Percentiles rank a stretch among this genome's conserved stretches.
Conservation (phyloP, 2,797 vertebrate genomes). For the Gadopsis bispinosus region DNA sequence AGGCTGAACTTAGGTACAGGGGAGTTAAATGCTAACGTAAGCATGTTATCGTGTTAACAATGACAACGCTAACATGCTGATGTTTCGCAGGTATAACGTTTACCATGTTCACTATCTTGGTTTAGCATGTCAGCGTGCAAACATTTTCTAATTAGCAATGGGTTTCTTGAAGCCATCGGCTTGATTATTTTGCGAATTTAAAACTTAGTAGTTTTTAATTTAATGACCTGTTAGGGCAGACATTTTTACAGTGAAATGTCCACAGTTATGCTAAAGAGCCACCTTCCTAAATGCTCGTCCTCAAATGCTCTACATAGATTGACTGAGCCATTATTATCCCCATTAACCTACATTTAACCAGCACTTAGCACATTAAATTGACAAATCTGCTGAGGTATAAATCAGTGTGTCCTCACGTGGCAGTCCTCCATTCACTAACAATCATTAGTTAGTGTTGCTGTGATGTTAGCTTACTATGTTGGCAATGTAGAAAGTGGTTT, state of each 20-base stretch:
- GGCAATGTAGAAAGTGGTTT: neutral
- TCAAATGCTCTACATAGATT: neutral
- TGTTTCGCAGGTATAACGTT: neutral
- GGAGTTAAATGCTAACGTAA: neutral
- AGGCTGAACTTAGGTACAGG: neutral
- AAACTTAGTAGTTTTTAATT: neutral
- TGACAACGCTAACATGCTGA: too few species aligned
- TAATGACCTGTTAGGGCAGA: neutral
- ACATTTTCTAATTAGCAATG: too few species aligned
- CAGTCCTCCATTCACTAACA: neutral
- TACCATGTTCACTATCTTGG: neutral
- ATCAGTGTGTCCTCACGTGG: neutral
- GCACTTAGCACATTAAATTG: conserved; percentile 7
- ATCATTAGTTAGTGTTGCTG: neutral
- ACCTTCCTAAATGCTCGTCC: neutral
- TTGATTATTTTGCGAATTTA: neutral
- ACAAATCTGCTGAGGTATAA: neutral
- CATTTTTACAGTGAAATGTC: neutral
- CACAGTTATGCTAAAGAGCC: neutral
- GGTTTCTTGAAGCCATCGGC: too few species aligned
- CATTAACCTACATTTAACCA: conserved; percentile 59
- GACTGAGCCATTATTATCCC: conserved; percentile 21
- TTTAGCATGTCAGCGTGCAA: neutral
- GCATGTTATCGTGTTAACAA: neutral
- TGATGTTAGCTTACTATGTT: neutral